Evolutionary conservation across 2,888 invertebrate species (phyloP).

Genomic region (Heliconius charithonia): DNA sequence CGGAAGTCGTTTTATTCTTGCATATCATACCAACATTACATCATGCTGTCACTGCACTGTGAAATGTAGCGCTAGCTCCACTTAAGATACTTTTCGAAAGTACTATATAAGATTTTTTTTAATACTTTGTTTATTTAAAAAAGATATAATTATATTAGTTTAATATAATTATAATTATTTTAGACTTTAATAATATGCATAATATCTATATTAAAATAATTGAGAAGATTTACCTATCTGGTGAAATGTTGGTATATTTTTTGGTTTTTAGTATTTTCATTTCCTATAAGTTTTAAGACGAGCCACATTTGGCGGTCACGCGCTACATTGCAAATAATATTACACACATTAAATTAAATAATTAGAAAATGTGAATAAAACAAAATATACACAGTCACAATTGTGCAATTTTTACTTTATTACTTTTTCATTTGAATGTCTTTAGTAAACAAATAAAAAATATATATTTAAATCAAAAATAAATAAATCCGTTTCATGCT

Average conservation of each 20-base stretch:
- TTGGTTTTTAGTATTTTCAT: not conserved
- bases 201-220: not conserved
- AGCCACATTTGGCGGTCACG: not conserved
- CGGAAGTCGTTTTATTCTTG: slow-evolving; percentile 25
- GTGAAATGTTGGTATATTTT: not conserved
- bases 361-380: not conserved
- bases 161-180: not conserved
- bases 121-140: too few relatives aligned
- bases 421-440: too few relatives aligned
- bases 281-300: not conserved
- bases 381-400: too few relatives aligned
- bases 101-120: not conserved
- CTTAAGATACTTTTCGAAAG: slow-evolving; percentile 12
- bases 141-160: too few relatives aligned
- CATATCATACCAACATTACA: slow-evolving; percentile 25
- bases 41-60: slow-evolving; percentile 16
- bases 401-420: too few relatives aligned
- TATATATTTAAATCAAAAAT: too few relatives aligned
- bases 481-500: too few relatives aligned
- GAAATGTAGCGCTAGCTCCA: slow-evolving; percentile 10
- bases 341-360: not conserved
- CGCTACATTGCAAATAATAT: not conserved
- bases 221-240: not conserved
- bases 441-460: too few relatives aligned
- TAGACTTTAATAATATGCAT: too few relatives aligned